Evolutionary conservation across 2,888 invertebrate species (phyloP).

Genomic region (Tortricodes alternella): DNA sequence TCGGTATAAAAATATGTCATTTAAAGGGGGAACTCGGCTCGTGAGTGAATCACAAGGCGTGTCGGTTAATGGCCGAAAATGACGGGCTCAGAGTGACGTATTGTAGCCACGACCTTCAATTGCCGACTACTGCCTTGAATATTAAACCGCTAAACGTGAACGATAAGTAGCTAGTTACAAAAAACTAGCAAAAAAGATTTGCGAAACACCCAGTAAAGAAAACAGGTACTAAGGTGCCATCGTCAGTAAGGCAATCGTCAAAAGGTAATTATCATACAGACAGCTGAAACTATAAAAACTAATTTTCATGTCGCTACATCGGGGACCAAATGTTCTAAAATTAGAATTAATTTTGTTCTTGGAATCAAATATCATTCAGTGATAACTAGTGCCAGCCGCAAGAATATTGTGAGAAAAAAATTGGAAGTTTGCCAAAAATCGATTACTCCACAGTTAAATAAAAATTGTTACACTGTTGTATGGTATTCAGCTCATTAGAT

Average conservation of each 20-base stretch:
- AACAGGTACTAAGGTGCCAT: neutral
- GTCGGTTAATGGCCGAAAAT: conserved; percentile 66
- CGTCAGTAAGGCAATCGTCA: neutral
- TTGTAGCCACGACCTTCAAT: conserved; percentile 52
- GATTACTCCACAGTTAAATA: conserved; percentile 71
- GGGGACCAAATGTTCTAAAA: conserved; percentile 61
- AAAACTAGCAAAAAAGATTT: too few species aligned
- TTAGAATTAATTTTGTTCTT: conserved; percentile 70
- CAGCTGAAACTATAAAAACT: conserved; percentile 22
- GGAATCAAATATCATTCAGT: conserved; percentile 71
- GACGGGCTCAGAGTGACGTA: conserved; percentile 51
- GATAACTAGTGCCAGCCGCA: conserved; percentile 69
- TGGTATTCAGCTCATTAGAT: neutral
- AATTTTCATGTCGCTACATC: conserved; percentile 36
- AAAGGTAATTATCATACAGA: conserved; percentile 21
- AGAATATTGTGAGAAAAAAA: conserved; percentile 63
- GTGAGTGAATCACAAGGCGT: conserved; percentile 56
- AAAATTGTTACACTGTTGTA: conserved; percentile 48
- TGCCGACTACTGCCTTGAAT: conserved; percentile 32
- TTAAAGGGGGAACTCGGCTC: conserved; percentile 33
- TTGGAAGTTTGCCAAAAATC: conserved; percentile 75
- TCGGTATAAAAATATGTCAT: conserved; percentile 36
- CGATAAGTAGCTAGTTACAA: conserved; percentile 12
- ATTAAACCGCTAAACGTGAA: conserved; percentile 17
- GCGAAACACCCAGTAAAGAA: too few species aligned